phyloP scores from a whole-genome alignment of 2,797 vertebrate genomes.

The Anguilla marmorata region DNA sequence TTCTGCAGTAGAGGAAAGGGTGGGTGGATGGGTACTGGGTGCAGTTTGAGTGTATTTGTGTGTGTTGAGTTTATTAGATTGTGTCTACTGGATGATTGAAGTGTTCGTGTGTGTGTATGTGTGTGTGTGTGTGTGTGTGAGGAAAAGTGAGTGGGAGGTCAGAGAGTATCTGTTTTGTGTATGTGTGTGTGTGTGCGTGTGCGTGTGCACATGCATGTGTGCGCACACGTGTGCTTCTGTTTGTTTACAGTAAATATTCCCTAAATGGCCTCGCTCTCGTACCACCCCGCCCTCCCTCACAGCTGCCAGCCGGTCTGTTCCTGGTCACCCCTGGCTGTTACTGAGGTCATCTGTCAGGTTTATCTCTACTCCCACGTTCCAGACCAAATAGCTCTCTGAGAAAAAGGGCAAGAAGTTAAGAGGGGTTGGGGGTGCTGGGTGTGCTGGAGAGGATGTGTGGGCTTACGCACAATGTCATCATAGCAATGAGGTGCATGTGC shows the following conservation, averaged over 20 bases:
- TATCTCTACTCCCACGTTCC: constrained; percentile 15
- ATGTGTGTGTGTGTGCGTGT: too few relatives aligned
- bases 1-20: neutral
- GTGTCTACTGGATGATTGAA: neutral
- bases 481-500: neutral
- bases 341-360: constrained; percentile 7
- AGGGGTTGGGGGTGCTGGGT: neutral
- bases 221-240: neutral
- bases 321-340: neutral
- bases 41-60: too few relatives aligned
- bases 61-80: neutral
- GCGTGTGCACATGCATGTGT: neutral
- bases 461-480: neutral
- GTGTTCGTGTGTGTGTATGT: neutral
- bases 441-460: neutral
- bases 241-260: neutral
- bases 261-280: neutral
- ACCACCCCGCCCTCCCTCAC: neutral
- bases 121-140: too few relatives aligned
- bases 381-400: neutral
- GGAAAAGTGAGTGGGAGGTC: too few relatives aligned
- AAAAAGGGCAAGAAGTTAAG: neutral
- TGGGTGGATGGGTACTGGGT: too few relatives aligned
- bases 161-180: too few relatives aligned
- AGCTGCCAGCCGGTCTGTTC: neutral